Percentiles rank a stretch among this genome's conserved stretches.
Conservation (phyloP, 1,140 invertebrate genomes). For the Myzus persicae region DNA sequence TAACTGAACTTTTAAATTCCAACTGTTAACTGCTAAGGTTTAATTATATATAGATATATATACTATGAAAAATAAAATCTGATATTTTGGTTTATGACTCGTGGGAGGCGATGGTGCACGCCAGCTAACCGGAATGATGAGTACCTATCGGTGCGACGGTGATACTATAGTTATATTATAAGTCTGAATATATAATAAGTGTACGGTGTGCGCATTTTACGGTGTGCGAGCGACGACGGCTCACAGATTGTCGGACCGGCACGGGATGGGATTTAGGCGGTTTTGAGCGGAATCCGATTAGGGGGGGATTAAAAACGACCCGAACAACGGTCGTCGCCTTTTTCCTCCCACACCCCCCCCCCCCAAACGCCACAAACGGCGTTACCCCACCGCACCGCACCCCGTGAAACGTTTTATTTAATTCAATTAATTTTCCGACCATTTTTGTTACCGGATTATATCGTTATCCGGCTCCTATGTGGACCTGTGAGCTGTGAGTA, state of each 20-base stretch:
- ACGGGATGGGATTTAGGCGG: neutral
- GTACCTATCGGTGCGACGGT: neutral
- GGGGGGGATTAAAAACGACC: neutral
- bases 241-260: neutral
- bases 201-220: neutral
- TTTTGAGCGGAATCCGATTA: neutral
- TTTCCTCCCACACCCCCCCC: neutral
- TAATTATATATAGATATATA: too few relatives aligned
- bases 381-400: neutral
- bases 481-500: neutral
- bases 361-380: neutral
- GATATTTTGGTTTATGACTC: neutral
- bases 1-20: too few relatives aligned
- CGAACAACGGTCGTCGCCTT: neutral
- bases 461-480: neutral
- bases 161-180: neutral
- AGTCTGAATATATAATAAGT: conserved; percentile 8
- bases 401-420: neutral
- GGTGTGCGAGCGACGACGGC: neutral
- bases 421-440: neutral
- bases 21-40: too few relatives aligned
- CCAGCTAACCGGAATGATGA: neutral
- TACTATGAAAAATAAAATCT: neutral
- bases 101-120: neutral
- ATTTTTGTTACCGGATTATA: neutral